Conservation (phyloP, 2,888 invertebrate genomes). For the Epinotia nisella region DNA sequence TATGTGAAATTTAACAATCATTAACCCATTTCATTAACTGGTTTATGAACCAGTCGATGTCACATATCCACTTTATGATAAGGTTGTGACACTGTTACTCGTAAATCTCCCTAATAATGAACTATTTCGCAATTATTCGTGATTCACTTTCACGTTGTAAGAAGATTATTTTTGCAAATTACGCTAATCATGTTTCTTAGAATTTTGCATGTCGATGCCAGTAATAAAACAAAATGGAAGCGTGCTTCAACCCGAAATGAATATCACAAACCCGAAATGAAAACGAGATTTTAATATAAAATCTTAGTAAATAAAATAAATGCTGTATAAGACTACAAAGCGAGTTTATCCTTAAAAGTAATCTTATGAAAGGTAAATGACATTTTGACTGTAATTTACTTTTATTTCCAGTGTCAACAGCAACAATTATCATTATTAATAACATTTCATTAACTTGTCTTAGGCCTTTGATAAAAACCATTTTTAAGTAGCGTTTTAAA, state of each 20-base stretch:
- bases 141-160: no score
- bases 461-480: no score
- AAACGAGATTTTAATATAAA: slow-evolving; percentile 1
- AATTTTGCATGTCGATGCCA: background rate
- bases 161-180: background rate
- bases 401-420: background rate
- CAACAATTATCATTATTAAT: no score
- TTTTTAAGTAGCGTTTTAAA: no score
- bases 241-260: slow-evolving; percentile 7
- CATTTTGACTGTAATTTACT: background rate
- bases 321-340: background rate
- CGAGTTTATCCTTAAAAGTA: background rate
- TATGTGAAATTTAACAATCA: no score
- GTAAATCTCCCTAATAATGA: no score
- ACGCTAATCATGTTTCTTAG: background rate
- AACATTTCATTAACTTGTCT: no score
- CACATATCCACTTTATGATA: no score
- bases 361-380: slow-evolving; percentile 6
- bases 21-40: no score
- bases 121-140: no score
- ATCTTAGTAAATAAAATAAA: slow-evolving; percentile 15
- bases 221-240: slow-evolving; percentile 12
- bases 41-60: no score
- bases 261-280: background rate
- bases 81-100: no score